Base-by-base conservation (phyloP, 2,888 invertebrate species). In the Heliconius ismenius region DNA sequence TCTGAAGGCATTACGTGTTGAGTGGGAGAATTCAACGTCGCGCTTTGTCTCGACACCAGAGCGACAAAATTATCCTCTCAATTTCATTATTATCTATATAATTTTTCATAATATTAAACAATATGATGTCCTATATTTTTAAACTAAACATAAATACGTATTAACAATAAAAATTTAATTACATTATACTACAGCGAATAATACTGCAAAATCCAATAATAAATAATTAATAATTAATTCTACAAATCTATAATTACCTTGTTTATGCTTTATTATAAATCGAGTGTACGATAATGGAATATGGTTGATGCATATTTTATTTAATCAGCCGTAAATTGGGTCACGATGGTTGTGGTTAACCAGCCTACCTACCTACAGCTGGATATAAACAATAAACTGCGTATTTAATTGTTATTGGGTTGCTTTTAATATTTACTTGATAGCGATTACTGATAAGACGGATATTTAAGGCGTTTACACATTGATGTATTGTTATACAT, bases 321-420 rank as follows among this genome's bases (percentile, higher is more conserved):
- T 83, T 84, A 84, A 84, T 80, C 81, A 77, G 85, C 85, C 69
- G 24, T 58, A 77, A 79, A 85, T 85, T 84, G 81, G 87, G 87
- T 86, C 84, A 84, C 80, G 82, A 83, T 82, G 81, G 77, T 79
- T 79, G 84, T 81, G 84, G 83, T 83, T 83, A 84, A 84, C 88
- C 87, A 83, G 9, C 2, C 3, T 32, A 32, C 32, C 32, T 58
- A 24, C 24, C 24, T 85, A 79, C 79, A 76, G 78, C 81, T 81
- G 82, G 75, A 81, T 80, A 80, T 80, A 84, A 83, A 81, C 75
- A 78, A 63, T 32, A 78, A 74, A 73, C 13, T 77, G 77, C 67
- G 76, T 63, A 75, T 78, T 60, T 76, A 76, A n/a, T 76, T 58
- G 77, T 78, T 74, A 76, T 79, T 75, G 72, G 72, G 39, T 75